A percentile compares a stretch with the other conserved stretches of the same genome.
phyloP scores from a whole-genome alignment of 2,888 invertebrate species.

The Griposia aprilina region DNA sequence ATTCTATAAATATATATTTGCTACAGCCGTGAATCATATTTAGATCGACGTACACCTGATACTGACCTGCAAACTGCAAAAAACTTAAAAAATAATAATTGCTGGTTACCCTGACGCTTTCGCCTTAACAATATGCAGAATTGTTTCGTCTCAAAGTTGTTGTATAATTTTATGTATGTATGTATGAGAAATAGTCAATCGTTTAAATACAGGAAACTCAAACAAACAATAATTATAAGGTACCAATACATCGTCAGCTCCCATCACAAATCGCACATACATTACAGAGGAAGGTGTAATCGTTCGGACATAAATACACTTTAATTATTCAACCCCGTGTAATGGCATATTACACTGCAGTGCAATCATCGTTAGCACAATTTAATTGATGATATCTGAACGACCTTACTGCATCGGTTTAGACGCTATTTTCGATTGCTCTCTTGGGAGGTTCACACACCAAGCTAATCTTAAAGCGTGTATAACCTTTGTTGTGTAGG shows the following conservation, averaged over 20 bases:
- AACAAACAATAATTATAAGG: conserved; percentile 2
- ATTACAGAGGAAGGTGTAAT: conserved; percentile 47
- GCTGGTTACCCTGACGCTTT: too few species aligned
- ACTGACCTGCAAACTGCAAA: too few species aligned
- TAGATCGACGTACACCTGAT: too few species aligned
- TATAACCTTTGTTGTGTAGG: conserved; percentile 23
- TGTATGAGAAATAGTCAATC: neutral
- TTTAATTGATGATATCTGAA: conserved; percentile 56
- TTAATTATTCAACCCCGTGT: conserved; percentile 62
- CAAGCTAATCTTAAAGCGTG: conserved; percentile 11
- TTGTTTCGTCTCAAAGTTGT: too few species aligned
- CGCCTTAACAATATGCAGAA: too few species aligned
- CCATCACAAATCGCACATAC: conserved; percentile 35
- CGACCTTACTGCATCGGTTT: conserved; percentile 49
- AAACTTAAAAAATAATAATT: too few species aligned
- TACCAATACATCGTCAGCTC: conserved; percentile 14
- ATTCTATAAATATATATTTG: too few species aligned
- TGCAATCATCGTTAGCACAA: conserved; percentile 64
- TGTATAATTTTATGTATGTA: too few species aligned
- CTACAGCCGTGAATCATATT: too few species aligned
- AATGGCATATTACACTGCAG: conserved; percentile 58
- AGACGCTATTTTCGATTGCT: conserved; percentile 52
- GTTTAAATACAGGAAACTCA: neutral
- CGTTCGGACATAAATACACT: conserved; percentile 54
- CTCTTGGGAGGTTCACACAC: conserved; percentile 28